Conservation (phyloP, 2,888 invertebrate genomes). For the Campoplex nolae region DNA sequence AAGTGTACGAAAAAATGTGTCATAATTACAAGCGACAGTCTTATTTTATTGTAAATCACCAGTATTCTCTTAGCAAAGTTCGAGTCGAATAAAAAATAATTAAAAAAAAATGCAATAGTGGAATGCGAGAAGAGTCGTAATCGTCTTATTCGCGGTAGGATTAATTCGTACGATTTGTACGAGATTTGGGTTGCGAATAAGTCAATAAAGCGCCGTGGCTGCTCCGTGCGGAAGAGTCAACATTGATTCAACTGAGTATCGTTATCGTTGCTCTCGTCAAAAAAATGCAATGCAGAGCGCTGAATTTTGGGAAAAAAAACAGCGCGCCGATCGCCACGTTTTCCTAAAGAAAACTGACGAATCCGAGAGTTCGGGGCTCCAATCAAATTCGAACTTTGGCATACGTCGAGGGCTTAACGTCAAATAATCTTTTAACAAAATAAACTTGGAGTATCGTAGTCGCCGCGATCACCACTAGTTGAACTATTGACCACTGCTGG, state of each 20-base stretch:
- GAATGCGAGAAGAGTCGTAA: slow-evolving; percentile 23
- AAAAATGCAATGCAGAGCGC: not conserved
- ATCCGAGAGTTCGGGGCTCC: not conserved
- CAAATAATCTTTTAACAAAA: slow-evolving; percentile 95
- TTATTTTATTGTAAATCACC: not conserved
- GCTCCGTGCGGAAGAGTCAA: not conserved
- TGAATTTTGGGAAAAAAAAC: not conserved
- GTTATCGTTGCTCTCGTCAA: slow-evolving; percentile 2
- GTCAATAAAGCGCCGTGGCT: not conserved
- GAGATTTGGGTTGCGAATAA: slow-evolving; percentile 11
- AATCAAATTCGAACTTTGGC: slow-evolving; percentile 80
- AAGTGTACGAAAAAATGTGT: not conserved
- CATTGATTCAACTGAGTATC: not conserved
- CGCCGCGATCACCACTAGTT: slow-evolving; percentile 92
- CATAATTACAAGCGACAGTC: not conserved
- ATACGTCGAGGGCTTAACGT: slow-evolving; percentile 88
- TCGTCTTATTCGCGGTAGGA: slow-evolving; percentile 1
- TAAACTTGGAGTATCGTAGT: slow-evolving; percentile 93
- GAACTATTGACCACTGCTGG: slow-evolving; percentile 94
- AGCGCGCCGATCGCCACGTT: not conserved
- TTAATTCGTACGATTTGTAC: not conserved
- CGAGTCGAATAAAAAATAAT: not conserved
- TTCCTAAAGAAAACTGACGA: not conserved
- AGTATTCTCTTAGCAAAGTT: not conserved
- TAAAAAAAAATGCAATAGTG: slow-evolving; percentile 21